Conservation (phyloP, 2,888 invertebrate species). For the Campoplex capitator region DNA sequence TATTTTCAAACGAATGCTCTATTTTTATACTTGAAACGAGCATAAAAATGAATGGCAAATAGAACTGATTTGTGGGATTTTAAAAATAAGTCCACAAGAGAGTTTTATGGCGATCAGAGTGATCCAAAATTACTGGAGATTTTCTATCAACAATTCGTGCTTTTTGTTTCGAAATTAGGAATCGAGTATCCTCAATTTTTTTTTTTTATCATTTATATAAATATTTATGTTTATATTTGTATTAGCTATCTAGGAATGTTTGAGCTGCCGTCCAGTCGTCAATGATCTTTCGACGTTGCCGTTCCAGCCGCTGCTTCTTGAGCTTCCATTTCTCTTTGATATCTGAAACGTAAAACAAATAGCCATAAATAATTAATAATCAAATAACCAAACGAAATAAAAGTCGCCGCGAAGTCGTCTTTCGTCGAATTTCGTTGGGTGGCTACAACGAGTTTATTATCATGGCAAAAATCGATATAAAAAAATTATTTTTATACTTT, state of each 20-base stretch:
- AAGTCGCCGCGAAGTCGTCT: no score
- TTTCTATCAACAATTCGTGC: background rate
- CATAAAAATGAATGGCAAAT: background rate
- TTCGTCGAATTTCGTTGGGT: background rate
- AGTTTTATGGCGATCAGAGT: background rate
- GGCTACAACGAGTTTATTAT: conserved; percentile 1
- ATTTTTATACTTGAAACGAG: background rate
- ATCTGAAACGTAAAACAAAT: conserved; percentile 72
- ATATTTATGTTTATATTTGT: conserved; percentile 30
- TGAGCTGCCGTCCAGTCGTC: conserved; percentile 60
- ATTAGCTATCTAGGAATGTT: conserved; percentile 74
- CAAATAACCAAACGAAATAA: background rate
- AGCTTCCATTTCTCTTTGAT: conserved; percentile 76
- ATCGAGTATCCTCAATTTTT: conserved; percentile 19
- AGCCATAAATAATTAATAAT: background rate
- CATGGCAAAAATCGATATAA: no score
- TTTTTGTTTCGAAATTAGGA: background rate
- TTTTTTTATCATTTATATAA: conserved; percentile 15
- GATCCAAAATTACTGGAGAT: background rate
- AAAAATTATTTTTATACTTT: no score
- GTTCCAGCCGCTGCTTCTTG: conserved; percentile 58
- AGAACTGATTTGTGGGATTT: background rate
- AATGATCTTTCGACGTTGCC: conserved; percentile 69
- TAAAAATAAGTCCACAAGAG: background rate
- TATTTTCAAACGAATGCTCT: background rate